Conservation (phyloP, 2,797 vertebrate species). For the Podargus strigoides region DNA sequence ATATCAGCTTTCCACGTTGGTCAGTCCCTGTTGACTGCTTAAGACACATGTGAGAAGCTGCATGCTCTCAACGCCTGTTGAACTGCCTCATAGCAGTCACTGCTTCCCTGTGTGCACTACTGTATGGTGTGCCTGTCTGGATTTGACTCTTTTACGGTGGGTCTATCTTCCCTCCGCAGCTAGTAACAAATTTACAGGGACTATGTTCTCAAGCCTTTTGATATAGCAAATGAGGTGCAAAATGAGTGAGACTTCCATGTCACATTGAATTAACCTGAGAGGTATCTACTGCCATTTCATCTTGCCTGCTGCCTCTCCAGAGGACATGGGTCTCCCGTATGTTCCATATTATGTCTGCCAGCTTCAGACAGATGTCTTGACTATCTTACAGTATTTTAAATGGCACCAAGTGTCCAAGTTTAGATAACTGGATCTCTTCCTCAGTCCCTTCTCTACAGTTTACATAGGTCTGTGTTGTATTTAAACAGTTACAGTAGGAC, state of each 20-base stretch:
- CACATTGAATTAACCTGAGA: not conserved
- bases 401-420: not conserved
- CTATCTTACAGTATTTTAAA: not conserved
- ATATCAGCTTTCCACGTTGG: not conserved
- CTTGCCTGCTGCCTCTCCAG: not conserved
- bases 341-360: not conserved
- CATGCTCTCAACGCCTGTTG: not conserved
- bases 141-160: not conserved
- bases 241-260: not conserved
- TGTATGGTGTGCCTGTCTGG: not conserved
- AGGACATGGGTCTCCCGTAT: not conserved
- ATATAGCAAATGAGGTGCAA: not conserved
- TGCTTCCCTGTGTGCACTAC: fast-evolving
- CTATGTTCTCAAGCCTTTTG: not conserved
- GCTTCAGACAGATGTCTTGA: not conserved
- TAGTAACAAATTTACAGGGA: not conserved
- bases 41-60: not conserved
- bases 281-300: not conserved
- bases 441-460: not conserved
- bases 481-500: not conserved
- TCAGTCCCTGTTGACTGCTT: not conserved
- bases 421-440: not conserved
- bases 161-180: not conserved
- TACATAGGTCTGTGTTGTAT: not conserved
- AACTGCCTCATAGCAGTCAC: not conserved